phyloP scores from a whole-genome alignment of 2,797 vertebrate species.

The Nothura maculosa region DNA sequence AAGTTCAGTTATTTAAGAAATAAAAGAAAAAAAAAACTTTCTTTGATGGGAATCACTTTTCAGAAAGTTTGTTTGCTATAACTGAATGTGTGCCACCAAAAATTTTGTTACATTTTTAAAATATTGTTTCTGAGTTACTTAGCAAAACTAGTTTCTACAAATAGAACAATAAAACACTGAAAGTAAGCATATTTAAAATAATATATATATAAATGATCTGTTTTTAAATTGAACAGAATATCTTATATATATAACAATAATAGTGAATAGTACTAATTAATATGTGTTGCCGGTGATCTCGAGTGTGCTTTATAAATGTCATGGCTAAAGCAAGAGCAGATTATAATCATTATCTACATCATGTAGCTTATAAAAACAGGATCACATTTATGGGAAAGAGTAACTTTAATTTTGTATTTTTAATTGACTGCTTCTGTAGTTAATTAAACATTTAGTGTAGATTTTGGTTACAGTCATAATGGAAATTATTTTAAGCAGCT shows the following conservation, averaged over 20 bases:
- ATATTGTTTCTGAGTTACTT: background rate
- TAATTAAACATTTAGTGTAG: slow-evolving; percentile 75
- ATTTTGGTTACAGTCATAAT: slow-evolving; percentile 58
- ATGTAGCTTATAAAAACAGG: slow-evolving; percentile 50
- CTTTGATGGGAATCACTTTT: background rate
- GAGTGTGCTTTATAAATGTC: slow-evolving; percentile 67
- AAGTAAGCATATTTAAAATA: background rate
- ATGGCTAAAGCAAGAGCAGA: slow-evolving; percentile 26
- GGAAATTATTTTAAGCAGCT: slow-evolving; percentile 64
- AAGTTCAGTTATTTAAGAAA: background rate
- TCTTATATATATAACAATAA: background rate
- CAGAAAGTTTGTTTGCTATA: background rate
- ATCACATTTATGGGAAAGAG: slow-evolving; percentile 32
- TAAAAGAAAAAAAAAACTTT: background rate
- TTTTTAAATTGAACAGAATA: background rate
- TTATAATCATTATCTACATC: slow-evolving; percentile 62
- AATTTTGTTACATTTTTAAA: background rate
- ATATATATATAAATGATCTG: background rate
- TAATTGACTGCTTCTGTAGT: slow-evolving; percentile 70
- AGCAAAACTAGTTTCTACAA: background rate
- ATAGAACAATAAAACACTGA: background rate
- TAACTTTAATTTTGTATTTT: slow-evolving; percentile 73
- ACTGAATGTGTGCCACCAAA: background rate
- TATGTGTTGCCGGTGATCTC: slow-evolving; percentile 17
- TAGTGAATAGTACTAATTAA: slow-evolving; percentile 36